Base-by-base conservation (phyloP, 2,888 invertebrate genomes). In the Sminthurides aquaticus region DNA sequence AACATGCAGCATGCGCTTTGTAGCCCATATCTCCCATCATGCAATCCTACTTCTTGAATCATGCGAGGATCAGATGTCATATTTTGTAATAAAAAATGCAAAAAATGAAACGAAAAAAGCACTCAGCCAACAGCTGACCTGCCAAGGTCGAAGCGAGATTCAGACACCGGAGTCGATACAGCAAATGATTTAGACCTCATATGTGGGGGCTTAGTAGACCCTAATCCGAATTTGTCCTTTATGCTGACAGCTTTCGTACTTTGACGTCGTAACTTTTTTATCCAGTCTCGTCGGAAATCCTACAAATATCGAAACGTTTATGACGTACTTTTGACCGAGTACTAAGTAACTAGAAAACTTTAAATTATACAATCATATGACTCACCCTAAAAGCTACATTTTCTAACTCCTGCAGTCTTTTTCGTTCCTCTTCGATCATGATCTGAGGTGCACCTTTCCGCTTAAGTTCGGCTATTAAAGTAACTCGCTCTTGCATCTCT, bases 401-500 rank as follows among this genome's bases (percentile, higher is more conserved):
- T 81, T 99, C 97, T 43, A 97, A 79, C 77, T 96, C 96, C 71
- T 95, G 91, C 64, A 99, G 81, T 67, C 94, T 84, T 75, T 90
- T 87, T 82, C 93, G 87, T 81, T 98, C 97, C 75, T 89, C 86
- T 75, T 97, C 94, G 64, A 99, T 90, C 2, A 92, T 93, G 55
- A 87, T 86, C 75, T 91, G 89, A 25, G 90, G 90, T 29, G 95
- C 95, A 0, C 95, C 94, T 54, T 91, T 81, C 3, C 89, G 87
- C 74, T 90, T 84, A 71, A 98, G 81, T 79, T 96, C 96, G 78
- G 91, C 93, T 68, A 98, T 94, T 63, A 94, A 89, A 81, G 92
- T 92, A 15, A 95, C 90, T 78, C 97, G 95, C 78, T 97, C 96
- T 77, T 92, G 93, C 93, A 99, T 95, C 81, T 95, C 95, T 77